These are phyloP conservation scores for Tyrannus savana DNA, from an alignment of 2,113 vertebrate genomes.

Conservation along the genomic window DNA sequence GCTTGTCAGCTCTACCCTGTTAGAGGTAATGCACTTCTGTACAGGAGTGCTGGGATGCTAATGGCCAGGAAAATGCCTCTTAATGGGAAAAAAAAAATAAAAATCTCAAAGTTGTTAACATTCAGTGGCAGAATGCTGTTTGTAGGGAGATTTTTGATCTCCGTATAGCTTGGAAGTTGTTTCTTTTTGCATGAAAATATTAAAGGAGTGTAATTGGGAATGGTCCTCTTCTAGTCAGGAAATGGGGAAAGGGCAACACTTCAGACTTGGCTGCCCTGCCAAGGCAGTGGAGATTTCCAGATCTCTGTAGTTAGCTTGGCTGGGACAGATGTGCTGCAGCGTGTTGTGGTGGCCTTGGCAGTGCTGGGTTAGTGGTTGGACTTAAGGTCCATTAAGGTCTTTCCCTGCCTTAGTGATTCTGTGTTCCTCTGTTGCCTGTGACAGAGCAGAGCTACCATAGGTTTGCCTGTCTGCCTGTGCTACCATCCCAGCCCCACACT, in stretches of 20 bases:
- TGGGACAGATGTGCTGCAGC: neutral
- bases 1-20: neutral
- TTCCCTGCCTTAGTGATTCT: neutral
- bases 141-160: neutral
- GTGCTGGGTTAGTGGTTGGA: neutral
- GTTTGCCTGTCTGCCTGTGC: neutral
- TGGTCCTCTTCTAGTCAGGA: neutral
- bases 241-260: neutral
- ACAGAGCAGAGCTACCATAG: neutral
- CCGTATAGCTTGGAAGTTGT: neutral
- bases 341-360: neutral
- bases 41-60: neutral
- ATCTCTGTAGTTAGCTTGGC: neutral
- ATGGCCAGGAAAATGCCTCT: conserved; percentile 43
- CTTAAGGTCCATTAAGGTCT: neutral
- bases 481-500: accelerated
- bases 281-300: neutral
- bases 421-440: accelerated
- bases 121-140: neutral
- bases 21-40: conserved; percentile 47
- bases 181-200: neutral
- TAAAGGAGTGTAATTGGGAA: neutral
- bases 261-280: neutral
- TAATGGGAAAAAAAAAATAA: neutral
- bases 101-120: neutral